Percentiles rank a stretch among this genome's conserved stretches.
phyloP scores from a whole-genome alignment of 2,888 invertebrate genomes.

The Plagiodera versicolora region DNA sequence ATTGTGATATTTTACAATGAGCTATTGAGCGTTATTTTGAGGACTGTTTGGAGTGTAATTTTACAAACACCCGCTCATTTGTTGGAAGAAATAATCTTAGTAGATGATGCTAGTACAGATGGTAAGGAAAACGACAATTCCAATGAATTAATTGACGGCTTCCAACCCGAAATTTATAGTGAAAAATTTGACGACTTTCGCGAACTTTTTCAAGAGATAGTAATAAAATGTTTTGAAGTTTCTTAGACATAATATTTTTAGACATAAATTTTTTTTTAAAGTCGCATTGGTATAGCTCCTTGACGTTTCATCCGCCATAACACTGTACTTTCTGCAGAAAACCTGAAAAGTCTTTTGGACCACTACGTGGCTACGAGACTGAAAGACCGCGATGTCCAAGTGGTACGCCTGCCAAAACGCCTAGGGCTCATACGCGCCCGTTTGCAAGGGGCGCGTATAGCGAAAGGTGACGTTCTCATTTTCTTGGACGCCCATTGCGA shows the following conservation, averaged over 20 bases:
- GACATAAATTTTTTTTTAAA: too few relatives aligned
- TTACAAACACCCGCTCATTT: constrained; percentile 70
- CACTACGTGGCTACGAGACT: constrained; percentile 77
- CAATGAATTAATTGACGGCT: too few relatives aligned
- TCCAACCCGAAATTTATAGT: too few relatives aligned
- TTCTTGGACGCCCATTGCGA: constrained; percentile 95
- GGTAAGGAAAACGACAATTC: constrained; percentile 56
- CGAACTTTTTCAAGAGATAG: too few relatives aligned
- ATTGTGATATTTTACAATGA: constrained; percentile 79
- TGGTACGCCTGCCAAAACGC: constrained; percentile 73
- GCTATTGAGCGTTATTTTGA: constrained; percentile 70
- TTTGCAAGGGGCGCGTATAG: constrained; percentile 82
- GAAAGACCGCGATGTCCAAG: constrained; percentile 66
- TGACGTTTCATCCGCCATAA: too few relatives aligned
- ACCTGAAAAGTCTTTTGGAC: constrained; percentile 72
- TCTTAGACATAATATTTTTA: too few relatives aligned
- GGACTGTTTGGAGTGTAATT: constrained; percentile 89
- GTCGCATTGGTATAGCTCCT: too few relatives aligned
- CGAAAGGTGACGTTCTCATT: constrained; percentile 77
- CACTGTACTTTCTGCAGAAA: constrained; percentile 56
- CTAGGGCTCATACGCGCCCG: constrained; percentile 90
- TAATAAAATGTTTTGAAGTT: too few relatives aligned
- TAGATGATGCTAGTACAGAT: constrained; percentile 90
- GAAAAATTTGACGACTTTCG: too few relatives aligned
- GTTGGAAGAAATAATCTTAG: constrained; percentile 88